Conservation (phyloP, 92 coral and sea anemone genomes). For the Porites lobata region DNA sequence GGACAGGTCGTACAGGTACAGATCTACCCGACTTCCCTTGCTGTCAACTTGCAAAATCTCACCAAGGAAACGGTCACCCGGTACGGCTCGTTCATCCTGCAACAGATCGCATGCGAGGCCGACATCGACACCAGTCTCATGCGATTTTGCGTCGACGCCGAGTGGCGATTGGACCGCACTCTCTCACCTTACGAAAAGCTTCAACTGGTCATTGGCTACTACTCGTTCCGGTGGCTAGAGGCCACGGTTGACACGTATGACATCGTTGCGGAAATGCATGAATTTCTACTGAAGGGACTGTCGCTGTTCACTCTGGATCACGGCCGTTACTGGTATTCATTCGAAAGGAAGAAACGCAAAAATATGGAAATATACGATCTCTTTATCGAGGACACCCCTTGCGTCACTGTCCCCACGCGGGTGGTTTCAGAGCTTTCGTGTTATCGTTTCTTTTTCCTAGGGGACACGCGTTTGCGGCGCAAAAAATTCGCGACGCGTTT, state of each 20-base stretch:
- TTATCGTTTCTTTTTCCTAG: not conserved
- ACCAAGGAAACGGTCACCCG: not conserved
- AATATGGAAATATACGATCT: slow-evolving; percentile 9
- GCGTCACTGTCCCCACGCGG: not conserved
- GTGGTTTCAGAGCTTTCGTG: not conserved
- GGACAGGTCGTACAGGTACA: slow-evolving; percentile 13
- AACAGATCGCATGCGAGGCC: slow-evolving; percentile 3
- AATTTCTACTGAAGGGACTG: not conserved
- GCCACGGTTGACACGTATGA: not conserved
- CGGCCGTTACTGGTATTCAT: slow-evolving; percentile 14
- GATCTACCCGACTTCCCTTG: slow-evolving; percentile 11
- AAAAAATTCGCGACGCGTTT: not conserved
- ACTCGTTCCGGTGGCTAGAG: slow-evolving; percentile 11
- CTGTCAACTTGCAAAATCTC: slow-evolving; percentile 24
- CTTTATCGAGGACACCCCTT: not conserved
- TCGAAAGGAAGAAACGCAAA: slow-evolving; percentile 1
- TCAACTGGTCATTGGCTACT: slow-evolving; percentile 13
- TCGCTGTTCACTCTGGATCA: slow-evolving; percentile 3
- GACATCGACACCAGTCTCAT: slow-evolving; percentile 22
- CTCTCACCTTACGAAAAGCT: slow-evolving; percentile 13
- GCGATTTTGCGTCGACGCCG: slow-evolving; percentile 16
- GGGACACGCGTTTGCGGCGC: not conserved
- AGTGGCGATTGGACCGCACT: slow-evolving; percentile 3
- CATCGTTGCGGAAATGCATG: slow-evolving; percentile 2
- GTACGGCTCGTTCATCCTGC: slow-evolving; percentile 1